These are phyloP conservation scores for Dolichoris vasculosae DNA, from an alignment of 1,140 invertebrate genomes.

Conservation along the genomic window DNA sequence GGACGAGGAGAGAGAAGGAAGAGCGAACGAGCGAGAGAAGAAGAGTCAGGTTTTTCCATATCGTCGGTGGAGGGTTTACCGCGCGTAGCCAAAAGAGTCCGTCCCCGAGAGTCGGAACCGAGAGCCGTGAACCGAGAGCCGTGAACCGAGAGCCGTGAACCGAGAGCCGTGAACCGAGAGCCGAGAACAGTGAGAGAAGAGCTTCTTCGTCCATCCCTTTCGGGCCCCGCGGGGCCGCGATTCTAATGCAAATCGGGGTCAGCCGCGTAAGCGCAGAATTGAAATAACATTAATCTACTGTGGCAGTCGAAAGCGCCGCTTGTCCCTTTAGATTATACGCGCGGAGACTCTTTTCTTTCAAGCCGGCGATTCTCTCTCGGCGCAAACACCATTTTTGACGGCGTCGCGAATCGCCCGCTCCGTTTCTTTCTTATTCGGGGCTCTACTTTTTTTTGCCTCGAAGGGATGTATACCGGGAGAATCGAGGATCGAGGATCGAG, in stretches of 20 bases:
- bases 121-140: too few relatives aligned
- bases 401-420: conserved; percentile 29
- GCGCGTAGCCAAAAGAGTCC: neutral
- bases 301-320: conserved; percentile 59
- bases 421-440: too few relatives aligned
- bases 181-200: too few relatives aligned
- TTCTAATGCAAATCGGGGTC: conserved; percentile 68
- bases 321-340: conserved; percentile 63
- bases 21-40: neutral
- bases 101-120: too few relatives aligned
- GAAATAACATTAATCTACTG: conserved; percentile 68
- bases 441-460: neutral
- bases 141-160: too few relatives aligned
- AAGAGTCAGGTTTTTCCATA: conserved; percentile 25
- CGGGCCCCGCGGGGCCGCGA: conserved; percentile 17
- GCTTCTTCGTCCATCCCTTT: conserved; percentile 15
- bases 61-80: neutral
- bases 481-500: neutral
- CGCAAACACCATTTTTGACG: neutral
- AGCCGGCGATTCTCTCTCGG: neutral
- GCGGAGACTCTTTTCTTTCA: conserved; percentile 14
- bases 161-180: too few relatives aligned
- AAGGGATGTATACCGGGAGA: neutral
- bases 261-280: conserved; percentile 59
- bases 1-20: too few relatives aligned